Evolutionary conservation across 30 jellyfish, hydroid and myxozoan genomes (phyloP).

Genomic region (Cassiopea xamachana): DNA sequence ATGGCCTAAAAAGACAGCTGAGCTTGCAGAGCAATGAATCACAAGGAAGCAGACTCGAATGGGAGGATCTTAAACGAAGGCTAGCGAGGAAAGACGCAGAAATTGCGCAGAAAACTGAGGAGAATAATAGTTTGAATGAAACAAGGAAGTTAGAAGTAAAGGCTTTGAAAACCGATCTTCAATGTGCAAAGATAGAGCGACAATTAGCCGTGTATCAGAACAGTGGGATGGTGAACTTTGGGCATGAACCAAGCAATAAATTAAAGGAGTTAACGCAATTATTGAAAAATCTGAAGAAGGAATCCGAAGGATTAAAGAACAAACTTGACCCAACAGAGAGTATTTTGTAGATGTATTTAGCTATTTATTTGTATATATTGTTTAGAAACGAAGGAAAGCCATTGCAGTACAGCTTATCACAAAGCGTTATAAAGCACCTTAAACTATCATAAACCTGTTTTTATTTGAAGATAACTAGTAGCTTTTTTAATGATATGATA

Average conservation of each 20-base stretch:
- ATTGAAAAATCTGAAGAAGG: slow-evolving; percentile 43
- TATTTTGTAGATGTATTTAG: neutral
- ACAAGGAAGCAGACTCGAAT: slow-evolving; percentile 53
- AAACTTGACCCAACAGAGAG: slow-evolving; percentile 15
- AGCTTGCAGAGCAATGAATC: slow-evolving; percentile 59
- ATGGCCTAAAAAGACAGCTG: slow-evolving; percentile 61
- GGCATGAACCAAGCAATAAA: slow-evolving; percentile 43
- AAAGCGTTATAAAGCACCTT: too few relatives aligned
- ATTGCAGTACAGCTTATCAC: too few relatives aligned
- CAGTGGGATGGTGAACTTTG: slow-evolving; percentile 19
- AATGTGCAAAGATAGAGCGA: slow-evolving; percentile 59
- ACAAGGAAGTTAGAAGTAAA: slow-evolving; percentile 22
- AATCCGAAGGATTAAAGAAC: slow-evolving; percentile 41
- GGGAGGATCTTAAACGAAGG: slow-evolving; percentile 56
- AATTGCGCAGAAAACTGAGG: slow-evolving; percentile 6
- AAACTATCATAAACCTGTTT: too few relatives aligned
- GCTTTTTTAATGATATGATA: too few relatives aligned
- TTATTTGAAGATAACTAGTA: too few relatives aligned
- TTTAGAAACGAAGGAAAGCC: too few relatives aligned
- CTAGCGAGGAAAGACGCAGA: slow-evolving; percentile 59
- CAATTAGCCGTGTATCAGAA: slow-evolving; percentile 24
- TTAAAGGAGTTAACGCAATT: slow-evolving; percentile 40
- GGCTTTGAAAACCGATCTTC: slow-evolving; percentile 42
- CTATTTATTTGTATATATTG: too few relatives aligned
- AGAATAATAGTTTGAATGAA: slow-evolving; percentile 1